Conservation (phyloP, 2,888 invertebrate genomes). For the Napeogenes inachia region DNA sequence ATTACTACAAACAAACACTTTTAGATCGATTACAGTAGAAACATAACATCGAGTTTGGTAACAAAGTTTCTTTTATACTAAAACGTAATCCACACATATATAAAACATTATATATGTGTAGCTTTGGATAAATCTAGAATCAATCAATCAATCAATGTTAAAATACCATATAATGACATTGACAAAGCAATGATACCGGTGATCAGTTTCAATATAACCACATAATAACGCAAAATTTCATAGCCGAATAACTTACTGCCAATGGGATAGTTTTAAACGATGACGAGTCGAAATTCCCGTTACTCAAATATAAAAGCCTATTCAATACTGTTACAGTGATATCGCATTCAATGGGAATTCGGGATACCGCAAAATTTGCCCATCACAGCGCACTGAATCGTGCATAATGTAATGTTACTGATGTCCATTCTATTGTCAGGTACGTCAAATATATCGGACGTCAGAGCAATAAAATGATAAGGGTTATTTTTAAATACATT, state of each 20-base stretch:
- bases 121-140: too few relatives aligned
- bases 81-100: too few relatives aligned
- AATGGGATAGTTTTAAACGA: slow-evolving; percentile 39
- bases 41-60: too few relatives aligned
- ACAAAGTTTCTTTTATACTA: too few relatives aligned
- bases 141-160: too few relatives aligned
- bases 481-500: not conserved
- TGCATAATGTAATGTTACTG: slow-evolving; percentile 48
- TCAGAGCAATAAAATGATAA: not conserved
- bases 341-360: slow-evolving; percentile 57
- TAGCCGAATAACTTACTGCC: slow-evolving; percentile 16
- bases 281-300: slow-evolving; percentile 49
- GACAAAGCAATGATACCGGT: too few relatives aligned
- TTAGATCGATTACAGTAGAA: too few relatives aligned
- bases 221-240: slow-evolving; percentile 16
- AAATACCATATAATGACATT: too few relatives aligned
- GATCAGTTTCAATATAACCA: too few relatives aligned
- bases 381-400: slow-evolving; percentile 61
- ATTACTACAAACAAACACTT: slow-evolving; percentile 1
- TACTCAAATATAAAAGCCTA: slow-evolving; percentile 51
- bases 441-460: not conserved
- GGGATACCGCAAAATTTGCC: slow-evolving; percentile 67
- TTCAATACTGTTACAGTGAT: slow-evolving; percentile 31
- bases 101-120: too few relatives aligned
- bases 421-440: slow-evolving; percentile 18